phyloP scores from a whole-genome alignment of 2,113 vertebrate genomes.

The Caloenas nicobarica region DNA sequence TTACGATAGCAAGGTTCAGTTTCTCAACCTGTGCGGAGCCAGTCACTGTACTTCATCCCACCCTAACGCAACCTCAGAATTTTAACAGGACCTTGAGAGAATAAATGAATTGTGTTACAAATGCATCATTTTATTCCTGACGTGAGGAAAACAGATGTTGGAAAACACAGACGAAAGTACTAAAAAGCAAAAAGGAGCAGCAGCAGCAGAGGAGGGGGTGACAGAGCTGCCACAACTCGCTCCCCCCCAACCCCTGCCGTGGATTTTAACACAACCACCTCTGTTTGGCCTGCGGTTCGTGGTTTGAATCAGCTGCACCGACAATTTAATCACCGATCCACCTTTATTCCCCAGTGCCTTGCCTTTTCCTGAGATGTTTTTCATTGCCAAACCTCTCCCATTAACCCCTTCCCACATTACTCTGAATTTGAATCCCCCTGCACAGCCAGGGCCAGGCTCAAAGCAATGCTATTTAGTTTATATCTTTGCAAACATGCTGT shows the following conservation, averaged over 20 bases:
- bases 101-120: not conserved
- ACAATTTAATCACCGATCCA: not conserved
- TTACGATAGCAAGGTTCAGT: not conserved
- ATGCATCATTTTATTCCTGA: not conserved
- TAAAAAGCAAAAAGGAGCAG: not conserved
- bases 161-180: not conserved
- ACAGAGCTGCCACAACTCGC: not conserved
- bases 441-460: not conserved
- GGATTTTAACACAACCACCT: accelerated
- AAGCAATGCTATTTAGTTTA: not conserved
- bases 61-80: not conserved
- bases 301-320: not conserved
- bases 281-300: not conserved
- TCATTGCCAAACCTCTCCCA: not conserved
- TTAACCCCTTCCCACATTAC: not conserved
- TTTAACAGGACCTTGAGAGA: not conserved
- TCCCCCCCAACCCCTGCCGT: too few relatives aligned
- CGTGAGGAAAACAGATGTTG: not conserved
- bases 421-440: not conserved
- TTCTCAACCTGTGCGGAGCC: accelerated
- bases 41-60: not conserved
- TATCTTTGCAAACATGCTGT: not conserved
- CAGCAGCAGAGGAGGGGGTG: not conserved
- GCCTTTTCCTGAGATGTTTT: not conserved
- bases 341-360: not conserved